Conservation (phyloP, 1,140 invertebrate species). For the Drosophila aff. region DNA sequence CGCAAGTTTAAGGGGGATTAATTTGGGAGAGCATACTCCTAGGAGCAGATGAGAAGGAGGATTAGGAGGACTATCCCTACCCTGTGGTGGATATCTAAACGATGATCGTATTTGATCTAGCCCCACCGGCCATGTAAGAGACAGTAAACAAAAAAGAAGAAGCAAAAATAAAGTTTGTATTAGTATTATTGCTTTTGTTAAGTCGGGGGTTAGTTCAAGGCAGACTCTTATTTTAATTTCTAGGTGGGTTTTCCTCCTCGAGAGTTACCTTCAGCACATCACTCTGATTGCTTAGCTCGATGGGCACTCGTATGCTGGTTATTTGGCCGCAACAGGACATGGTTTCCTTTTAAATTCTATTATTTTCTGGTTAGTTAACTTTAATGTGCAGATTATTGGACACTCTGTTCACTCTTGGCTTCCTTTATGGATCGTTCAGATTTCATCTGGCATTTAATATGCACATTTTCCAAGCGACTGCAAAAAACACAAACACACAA, state of each 20-base stretch:
- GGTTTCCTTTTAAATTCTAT: slow-evolving; percentile 20
- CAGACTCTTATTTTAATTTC: not conserved
- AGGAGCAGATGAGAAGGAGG: slow-evolving; percentile 38
- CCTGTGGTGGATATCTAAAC: slow-evolving; percentile 73
- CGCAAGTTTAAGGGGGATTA: slow-evolving; percentile 21
- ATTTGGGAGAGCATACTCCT: slow-evolving; percentile 41
- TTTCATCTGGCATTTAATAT: slow-evolving; percentile 64
- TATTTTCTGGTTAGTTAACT: slow-evolving; percentile 41
- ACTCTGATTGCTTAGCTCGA: slow-evolving; percentile 91
- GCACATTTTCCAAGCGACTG: slow-evolving; percentile 74
- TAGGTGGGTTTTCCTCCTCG: not conserved
- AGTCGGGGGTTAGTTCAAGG: slow-evolving; percentile 23
- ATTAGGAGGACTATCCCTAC: slow-evolving; percentile 50
- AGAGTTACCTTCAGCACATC: slow-evolving; percentile 91
- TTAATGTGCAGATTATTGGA: slow-evolving; percentile 20
- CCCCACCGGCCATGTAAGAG: slow-evolving; percentile 28
- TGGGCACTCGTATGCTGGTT: slow-evolving; percentile 89
- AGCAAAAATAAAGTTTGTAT: slow-evolving; percentile 57
- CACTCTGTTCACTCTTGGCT: slow-evolving; percentile 41
- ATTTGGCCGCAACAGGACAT: slow-evolving; percentile 89
- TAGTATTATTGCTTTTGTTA: slow-evolving; percentile 55
- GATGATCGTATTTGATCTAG: slow-evolving; percentile 82
- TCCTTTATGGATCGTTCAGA: slow-evolving; percentile 45
- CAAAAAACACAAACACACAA: slow-evolving; percentile 45
- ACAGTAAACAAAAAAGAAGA: slow-evolving; percentile 47